Conservation (phyloP, 2,888 invertebrate genomes). For the Cerceris rybyensis region DNA sequence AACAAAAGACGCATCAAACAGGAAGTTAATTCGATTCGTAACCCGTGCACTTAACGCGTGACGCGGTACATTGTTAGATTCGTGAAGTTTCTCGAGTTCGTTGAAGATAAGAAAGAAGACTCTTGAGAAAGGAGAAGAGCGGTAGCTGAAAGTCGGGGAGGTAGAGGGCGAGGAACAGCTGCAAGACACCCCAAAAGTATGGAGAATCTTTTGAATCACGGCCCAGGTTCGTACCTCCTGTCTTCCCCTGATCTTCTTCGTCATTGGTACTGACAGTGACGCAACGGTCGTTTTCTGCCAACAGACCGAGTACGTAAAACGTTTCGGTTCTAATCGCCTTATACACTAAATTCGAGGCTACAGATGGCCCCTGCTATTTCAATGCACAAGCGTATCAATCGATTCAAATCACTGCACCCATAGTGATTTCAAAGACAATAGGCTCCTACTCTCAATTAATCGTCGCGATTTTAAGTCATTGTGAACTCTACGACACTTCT, state of each 20-base stretch:
- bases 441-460: too few relatives aligned
- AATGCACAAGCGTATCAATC: too few relatives aligned
- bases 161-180: slow-evolving; percentile 71
- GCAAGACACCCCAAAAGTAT: slow-evolving; percentile 72
- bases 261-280: slow-evolving; percentile 34
- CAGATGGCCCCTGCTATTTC: too few relatives aligned
- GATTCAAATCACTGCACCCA: too few relatives aligned
- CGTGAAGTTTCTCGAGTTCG: background rate
- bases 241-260: slow-evolving; percentile 60
- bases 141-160: slow-evolving; percentile 28
- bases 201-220: slow-evolving; percentile 75
- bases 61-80: background rate
- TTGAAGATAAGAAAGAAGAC: slow-evolving; percentile 42
- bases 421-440: too few relatives aligned
- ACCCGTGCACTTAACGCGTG: background rate
- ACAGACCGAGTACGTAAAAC: background rate
- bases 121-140: slow-evolving; percentile 16
- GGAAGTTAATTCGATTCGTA: background rate
- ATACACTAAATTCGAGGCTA: too few relatives aligned
- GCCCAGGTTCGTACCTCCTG: slow-evolving; percentile 55
- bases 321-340: too few relatives aligned
- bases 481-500: too few relatives aligned
- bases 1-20: background rate
- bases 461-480: too few relatives aligned
- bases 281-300: slow-evolving; percentile 61